Base-by-base conservation (phyloP, 2,113 vertebrate species). In the Zootoca vivipara region DNA sequence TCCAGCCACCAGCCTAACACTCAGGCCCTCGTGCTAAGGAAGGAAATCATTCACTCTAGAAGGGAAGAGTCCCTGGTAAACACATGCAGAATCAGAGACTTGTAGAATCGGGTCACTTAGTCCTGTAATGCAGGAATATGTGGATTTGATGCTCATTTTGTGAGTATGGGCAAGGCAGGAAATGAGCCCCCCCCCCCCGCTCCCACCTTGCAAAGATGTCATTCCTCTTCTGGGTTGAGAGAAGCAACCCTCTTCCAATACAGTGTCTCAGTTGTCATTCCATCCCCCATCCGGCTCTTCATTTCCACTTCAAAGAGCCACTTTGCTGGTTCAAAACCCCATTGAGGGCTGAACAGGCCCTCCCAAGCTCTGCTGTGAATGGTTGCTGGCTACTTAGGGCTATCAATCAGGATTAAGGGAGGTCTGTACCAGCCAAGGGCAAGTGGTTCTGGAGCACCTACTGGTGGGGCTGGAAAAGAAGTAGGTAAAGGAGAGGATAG, bases 301-400 rank as follows among this genome's bases (percentile, higher is more conserved):
- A 90, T 77, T 40, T 86, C 85, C 33, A 86, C 46, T 86, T 86
- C 89, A 90, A 86, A 85, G 89, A 75, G 42, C 70, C 70, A 69
- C 67, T 77, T 75, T 65, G 58, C 15, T 4, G 1, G n/a, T 42
- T 73, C 78, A 80, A 73, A 81, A 9, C n/a, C 56, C 16, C 67
- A 65, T 80, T n/a, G 42, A 52, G 83, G 3, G 38, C n/a, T 67
- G 24, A 65, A 65, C 24, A 75, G 69, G 30, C 56, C 28, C 72
- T 82, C 28, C 15, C 18, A 5, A 7, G 56, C n/a, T 42, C 35
- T 65, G 64, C 2, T 58, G 18, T 56, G 16, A 89, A 78, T 16
- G 35, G 22, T 2, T 38, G 10, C 58, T 15, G 56, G 72, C 81
- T 67, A 40, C n/a, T 40, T 33, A 62, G n/a, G 30, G 64, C 42